Evolutionary conservation across 2,888 invertebrate genomes (phyloP).

Genomic region (Leptarthrus brevirostris): DNA sequence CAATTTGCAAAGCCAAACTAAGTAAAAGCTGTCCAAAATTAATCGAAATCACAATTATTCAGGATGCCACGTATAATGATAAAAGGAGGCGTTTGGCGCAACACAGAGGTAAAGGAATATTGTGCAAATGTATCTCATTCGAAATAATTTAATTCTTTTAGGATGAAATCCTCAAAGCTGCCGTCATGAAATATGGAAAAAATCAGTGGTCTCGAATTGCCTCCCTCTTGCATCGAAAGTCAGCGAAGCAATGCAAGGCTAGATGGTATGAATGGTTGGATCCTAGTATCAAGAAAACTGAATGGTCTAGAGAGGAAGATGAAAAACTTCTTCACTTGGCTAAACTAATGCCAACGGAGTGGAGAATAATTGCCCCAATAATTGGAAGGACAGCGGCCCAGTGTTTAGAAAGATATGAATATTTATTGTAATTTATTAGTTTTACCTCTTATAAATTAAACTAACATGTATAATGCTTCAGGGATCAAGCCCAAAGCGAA

Average conservation of each 20-base stretch:
- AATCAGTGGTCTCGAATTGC: conserved; percentile 99
- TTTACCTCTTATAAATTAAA: no score
- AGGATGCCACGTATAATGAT: conserved; percentile 99
- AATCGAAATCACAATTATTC: no score
- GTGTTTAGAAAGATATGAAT: conserved; percentile 97
- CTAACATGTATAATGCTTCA: no score
- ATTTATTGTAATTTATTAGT: conserved; percentile 88
- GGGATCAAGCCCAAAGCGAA: conserved; percentile 96
- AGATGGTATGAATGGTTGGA: conserved; percentile 99
- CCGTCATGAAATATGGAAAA: conserved; percentile 99
- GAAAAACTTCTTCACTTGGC: conserved; percentile 97
- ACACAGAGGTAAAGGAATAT: conserved; percentile 86
- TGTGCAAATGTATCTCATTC: no score
- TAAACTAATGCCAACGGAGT: conserved; percentile 99
- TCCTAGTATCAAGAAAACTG: conserved; percentile 99
- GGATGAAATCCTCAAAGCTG: conserved; percentile 99
- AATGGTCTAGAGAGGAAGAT: conserved; percentile 99
- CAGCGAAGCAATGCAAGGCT: conserved; percentile 99
- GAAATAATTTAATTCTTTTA: conserved; percentile 66
- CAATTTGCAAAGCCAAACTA: no score
- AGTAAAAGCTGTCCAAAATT: no score
- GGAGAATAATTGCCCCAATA: conserved; percentile 99
- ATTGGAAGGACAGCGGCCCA: conserved; percentile 99
- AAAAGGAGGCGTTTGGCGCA: conserved; percentile 99
- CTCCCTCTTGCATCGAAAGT: conserved; percentile 95